Evolutionary conservation across 2,888 invertebrate genomes (phyloP), one percentile per base, ranked within the genome.

Genomic region (Dione juno): DNA sequence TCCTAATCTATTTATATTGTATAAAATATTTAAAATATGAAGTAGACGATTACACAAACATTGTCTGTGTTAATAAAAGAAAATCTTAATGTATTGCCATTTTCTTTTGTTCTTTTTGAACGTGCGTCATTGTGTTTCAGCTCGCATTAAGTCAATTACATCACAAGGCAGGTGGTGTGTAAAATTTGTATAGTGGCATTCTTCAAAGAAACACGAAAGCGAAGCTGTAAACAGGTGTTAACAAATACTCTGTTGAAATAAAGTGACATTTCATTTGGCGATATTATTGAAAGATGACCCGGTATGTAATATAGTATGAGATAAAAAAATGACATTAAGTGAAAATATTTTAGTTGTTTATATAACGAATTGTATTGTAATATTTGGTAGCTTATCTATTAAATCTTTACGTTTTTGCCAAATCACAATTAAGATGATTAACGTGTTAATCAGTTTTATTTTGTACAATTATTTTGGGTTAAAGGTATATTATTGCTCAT

Each of bases 201-300:
- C 58, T 65, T 75, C 74, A 66, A 57, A 52, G 57, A 77, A 77
- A 75, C 67, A 67, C 61, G 63, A 73, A 61, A 70, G 80, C 79
- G 80, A 79, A 80, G 78, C 80, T 78, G 75, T 82, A 81, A 83
- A 72, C 84, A 83, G 83, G 82, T 85, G 86, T 77, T 79, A 84
- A 84, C 82, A 82, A n/a, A 83, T 83, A 76, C 72, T 78, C 70
- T 52, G 78, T 72, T 78, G 84, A 86, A 79, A 84, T 82, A 84
- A 79, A 77, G 75, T 77, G 83, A 80, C 82, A 79, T 78, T 76
- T 75, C 68, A 50, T 69, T 73, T 58, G 41, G 45, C 21, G 37
- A 58, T 53, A 65, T 58, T 65, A 35, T 57, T 69, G 69, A 67
- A 65, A 69, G 67, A 76, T 76, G 75, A 73, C 57, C 66, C 58